Conservation (phyloP, 2,797 vertebrate species). For the Adelosebastes latens region DNA sequence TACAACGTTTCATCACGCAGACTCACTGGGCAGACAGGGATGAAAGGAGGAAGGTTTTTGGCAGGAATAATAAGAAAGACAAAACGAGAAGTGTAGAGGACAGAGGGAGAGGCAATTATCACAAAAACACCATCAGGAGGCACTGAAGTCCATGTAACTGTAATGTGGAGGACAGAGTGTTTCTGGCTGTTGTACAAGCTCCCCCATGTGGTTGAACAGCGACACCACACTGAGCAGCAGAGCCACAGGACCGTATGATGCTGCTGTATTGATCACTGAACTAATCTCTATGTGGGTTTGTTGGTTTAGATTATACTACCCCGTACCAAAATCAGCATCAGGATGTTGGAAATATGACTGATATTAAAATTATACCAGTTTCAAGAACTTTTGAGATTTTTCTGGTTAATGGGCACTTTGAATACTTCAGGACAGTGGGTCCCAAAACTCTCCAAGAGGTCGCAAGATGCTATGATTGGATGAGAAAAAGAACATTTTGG, state of each 20-base stretch:
- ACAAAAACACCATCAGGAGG: conserved; percentile 2
- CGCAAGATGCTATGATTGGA: background rate
- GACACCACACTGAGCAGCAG: conserved; percentile 10
- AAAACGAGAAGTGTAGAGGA: background rate
- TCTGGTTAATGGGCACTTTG: background rate
- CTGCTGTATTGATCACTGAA: background rate
- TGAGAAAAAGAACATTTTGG: background rate
- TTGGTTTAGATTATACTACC: background rate
- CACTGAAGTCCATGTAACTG: conserved; percentile 4
- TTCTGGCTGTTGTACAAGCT: conserved; percentile 37
- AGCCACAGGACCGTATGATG: background rate
- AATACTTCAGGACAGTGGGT: background rate
- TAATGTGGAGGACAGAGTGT: background rate
- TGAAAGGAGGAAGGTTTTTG: background rate
- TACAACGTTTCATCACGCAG: background rate
- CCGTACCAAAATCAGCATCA: background rate
- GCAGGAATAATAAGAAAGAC: background rate
- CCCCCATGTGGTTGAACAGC: conserved; percentile 63
- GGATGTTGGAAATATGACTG: background rate
- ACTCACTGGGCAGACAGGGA: background rate
- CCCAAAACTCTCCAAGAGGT: background rate
- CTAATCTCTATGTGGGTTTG: background rate
- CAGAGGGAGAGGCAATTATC: background rate
- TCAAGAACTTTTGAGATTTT: background rate
- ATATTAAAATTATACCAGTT: background rate